Conservation (phyloP, 2,113 vertebrate species). For the Osmerus eperlanus region DNA sequence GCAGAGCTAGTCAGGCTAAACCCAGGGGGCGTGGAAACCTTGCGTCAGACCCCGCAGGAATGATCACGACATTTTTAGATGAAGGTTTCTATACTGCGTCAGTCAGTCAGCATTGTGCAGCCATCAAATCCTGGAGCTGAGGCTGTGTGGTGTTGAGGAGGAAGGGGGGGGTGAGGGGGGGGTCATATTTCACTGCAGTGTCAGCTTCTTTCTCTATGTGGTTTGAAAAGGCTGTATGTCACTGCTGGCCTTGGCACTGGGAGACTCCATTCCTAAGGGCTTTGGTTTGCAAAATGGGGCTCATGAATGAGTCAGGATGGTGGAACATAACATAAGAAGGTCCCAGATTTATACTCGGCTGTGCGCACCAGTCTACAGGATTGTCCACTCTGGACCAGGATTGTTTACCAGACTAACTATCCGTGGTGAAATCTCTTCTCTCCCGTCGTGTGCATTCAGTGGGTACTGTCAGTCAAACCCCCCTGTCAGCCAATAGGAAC, state of each 20-base stretch:
- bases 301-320: too few species aligned
- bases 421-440: too few species aligned
- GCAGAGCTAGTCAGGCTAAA: too few species aligned
- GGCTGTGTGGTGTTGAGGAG: not conserved
- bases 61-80: conserved; percentile 1
- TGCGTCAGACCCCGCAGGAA: not conserved
- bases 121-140: not conserved
- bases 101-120: conserved; percentile 1
- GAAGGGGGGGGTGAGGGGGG: not conserved
- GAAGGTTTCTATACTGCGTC: not conserved
- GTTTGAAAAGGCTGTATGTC: conserved; percentile 5
- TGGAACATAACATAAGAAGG: too few species aligned
- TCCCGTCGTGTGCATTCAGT: not conserved
- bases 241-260: conserved; percentile 3
- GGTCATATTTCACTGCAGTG: not conserved
- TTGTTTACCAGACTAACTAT: too few species aligned
- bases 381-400: too few species aligned
- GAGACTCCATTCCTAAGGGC: not conserved
- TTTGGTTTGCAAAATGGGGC: not conserved
- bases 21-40: not conserved
- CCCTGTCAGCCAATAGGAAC: not conserved
- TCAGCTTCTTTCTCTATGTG: not conserved
- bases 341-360: too few species aligned
- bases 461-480: not conserved
- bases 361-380: too few species aligned